Percentiles rank a stretch among this genome's conserved stretches.
Evolutionary conservation across 2,888 invertebrate species (phyloP).

Genomic region (Chymomyza amoena): DNA sequence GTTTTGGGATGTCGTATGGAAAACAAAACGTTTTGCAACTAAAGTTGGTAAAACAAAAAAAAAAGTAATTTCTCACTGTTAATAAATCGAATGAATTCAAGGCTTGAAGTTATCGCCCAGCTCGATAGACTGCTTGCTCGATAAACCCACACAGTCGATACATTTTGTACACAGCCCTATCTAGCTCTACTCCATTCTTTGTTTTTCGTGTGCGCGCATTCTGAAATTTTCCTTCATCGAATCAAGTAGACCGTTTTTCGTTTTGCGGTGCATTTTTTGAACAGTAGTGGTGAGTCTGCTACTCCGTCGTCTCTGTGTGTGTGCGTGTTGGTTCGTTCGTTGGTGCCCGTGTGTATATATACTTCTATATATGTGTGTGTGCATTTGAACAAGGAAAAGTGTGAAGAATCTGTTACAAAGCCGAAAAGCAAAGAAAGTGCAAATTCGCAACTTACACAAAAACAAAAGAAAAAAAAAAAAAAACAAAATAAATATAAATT

Average conservation of each 20-base stretch:
- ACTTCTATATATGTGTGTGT: conserved; percentile 47
- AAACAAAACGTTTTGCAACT: too few species aligned
- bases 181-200: neutral
- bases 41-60: too few species aligned
- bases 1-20: too few species aligned
- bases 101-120: neutral
- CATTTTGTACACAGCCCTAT: neutral
- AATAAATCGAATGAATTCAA: neutral
- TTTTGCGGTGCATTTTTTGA: conserved; percentile 57
- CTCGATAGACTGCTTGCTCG: neutral
- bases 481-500: conserved; percentile 18
- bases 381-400: conserved; percentile 69
- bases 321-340: conserved; percentile 41
- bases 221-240: neutral
- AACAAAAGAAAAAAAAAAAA: conserved; percentile 28
- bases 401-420: conserved; percentile 54
- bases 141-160: neutral
- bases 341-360: conserved; percentile 30
- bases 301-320: conserved; percentile 49
- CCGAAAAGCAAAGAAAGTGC: conserved; percentile 34
- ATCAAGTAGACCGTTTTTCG: conserved; percentile 19
- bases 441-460: conserved; percentile 34
- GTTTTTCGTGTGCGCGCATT: conserved; percentile 2
- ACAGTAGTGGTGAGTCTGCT: conserved; percentile 55
- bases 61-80: too few species aligned